Conservation (phyloP, 2,113 vertebrate species). For the Nothocercus nigrocapillus region DNA sequence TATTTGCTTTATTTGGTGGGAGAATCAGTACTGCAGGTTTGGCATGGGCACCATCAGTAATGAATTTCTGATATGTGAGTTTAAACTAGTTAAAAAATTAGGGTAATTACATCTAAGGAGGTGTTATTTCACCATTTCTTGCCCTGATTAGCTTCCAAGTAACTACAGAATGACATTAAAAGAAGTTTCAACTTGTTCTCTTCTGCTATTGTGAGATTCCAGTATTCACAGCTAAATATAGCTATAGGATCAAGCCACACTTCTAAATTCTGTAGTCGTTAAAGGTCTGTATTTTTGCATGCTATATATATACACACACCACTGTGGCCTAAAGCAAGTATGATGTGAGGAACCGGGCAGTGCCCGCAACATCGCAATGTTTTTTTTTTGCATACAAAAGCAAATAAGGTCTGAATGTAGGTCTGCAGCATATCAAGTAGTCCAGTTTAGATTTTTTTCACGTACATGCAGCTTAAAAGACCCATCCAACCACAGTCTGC, state of each 20-base stretch:
- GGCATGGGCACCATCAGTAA: background rate
- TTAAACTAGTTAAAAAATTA: background rate
- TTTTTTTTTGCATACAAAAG: background rate
- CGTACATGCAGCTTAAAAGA: background rate
- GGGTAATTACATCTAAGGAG: no score
- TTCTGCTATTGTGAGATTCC: background rate
- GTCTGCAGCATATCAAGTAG: no score
- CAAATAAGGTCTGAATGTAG: background rate
- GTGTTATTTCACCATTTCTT: background rate
- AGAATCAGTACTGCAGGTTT: background rate
- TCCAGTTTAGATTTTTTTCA: background rate
- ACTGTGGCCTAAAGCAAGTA: background rate
- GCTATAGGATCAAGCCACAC: background rate
- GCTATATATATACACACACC: background rate
- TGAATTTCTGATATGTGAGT: background rate
- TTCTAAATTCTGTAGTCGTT: background rate
- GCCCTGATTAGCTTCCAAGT: background rate
- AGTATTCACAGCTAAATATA: background rate
- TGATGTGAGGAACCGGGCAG: background rate
- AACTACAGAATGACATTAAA: background rate
- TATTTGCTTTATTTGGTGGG: background rate
- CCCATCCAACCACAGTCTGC: no score
- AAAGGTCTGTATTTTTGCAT: background rate
- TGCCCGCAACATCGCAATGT: background rate
- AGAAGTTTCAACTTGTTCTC: background rate